A percentile compares a stretch with the other conserved stretches of the same genome.
phyloP scores from a whole-genome alignment of 1,140 invertebrate genomes.

The Eupeodes corollae region DNA sequence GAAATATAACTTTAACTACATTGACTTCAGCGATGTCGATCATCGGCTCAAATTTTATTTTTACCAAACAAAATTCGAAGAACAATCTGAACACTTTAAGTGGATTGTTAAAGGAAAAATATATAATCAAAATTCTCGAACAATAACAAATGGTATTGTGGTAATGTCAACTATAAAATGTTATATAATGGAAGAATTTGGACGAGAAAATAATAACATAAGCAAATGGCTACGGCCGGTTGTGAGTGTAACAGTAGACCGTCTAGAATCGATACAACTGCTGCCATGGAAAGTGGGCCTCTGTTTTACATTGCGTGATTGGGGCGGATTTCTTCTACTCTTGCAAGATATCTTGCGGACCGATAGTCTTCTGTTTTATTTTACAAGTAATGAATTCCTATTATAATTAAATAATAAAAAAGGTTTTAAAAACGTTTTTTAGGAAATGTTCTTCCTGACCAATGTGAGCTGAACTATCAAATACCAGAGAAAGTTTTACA shows the following conservation, averaged over 20 bases:
- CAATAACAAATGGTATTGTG: conserved; percentile 39
- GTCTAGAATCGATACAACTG: conserved; percentile 16
- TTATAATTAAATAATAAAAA: background rate
- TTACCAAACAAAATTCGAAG: conserved; percentile 44
- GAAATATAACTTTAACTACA: conserved; percentile 44
- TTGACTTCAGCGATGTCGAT: conserved; percentile 43
- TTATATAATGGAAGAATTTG: conserved; percentile 42
- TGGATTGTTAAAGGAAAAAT: conserved; percentile 42
- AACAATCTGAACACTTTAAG: conserved; percentile 43
- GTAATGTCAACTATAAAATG: conserved; percentile 43
- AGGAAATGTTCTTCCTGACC: conserved; percentile 37
- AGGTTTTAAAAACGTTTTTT: conserved; percentile 6
- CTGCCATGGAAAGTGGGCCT: conserved; percentile 33
- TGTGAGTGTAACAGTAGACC: conserved; percentile 16
- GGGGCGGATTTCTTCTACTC: conserved; percentile 21
- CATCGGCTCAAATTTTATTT: conserved; percentile 47
- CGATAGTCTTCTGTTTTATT: conserved; percentile 22
- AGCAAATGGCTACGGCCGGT: conserved; percentile 28
- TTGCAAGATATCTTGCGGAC: conserved; percentile 27
- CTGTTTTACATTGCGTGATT: conserved; percentile 16
- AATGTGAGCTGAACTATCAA: conserved; percentile 38
- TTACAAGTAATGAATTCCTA: conserved; percentile 18
- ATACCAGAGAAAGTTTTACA: conserved; percentile 26
- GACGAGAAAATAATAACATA: conserved; percentile 37
- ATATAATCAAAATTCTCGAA: conserved; percentile 30